phyloP scores from a whole-genome alignment of 2,113 vertebrate species.

The Crotalus helleri region DNA sequence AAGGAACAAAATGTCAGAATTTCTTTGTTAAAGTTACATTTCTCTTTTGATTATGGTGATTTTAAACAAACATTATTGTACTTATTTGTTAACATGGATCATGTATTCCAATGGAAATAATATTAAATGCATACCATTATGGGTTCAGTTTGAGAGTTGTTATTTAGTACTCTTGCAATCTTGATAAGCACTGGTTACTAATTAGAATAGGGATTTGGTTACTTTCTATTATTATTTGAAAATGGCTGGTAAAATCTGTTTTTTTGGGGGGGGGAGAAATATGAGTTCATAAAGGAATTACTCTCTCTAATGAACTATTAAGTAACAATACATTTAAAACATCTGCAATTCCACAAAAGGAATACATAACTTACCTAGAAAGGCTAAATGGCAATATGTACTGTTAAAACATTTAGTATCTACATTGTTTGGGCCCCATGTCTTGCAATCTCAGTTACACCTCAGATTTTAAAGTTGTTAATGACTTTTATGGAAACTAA shows the following conservation, averaged over 20 bases:
- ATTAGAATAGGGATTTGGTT: neutral
- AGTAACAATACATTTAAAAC: neutral
- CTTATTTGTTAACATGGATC: neutral
- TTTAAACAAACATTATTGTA: neutral
- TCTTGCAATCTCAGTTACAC: neutral
- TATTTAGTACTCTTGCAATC: neutral
- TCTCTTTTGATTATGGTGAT: neutral
- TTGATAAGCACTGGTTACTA: neutral
- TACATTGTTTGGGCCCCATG: neutral
- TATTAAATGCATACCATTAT: neutral
- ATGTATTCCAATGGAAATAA: neutral
- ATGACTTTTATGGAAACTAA: neutral
- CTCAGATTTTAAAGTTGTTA: neutral
- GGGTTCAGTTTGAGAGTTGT: neutral
- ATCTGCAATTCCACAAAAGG: neutral
- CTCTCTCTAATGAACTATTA: neutral
- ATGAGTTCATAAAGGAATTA: neutral
- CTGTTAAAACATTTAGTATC: neutral
- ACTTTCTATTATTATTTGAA: neutral
- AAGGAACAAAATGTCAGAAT: neutral
- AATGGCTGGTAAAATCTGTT: neutral
- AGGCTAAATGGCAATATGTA: neutral
- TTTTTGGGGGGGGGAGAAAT: neutral
- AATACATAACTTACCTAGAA: neutral
- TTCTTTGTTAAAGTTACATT: neutral